Evolutionary conservation across 1,140 invertebrate species (phyloP).

Genomic region (Heliconius melpomene): DNA sequence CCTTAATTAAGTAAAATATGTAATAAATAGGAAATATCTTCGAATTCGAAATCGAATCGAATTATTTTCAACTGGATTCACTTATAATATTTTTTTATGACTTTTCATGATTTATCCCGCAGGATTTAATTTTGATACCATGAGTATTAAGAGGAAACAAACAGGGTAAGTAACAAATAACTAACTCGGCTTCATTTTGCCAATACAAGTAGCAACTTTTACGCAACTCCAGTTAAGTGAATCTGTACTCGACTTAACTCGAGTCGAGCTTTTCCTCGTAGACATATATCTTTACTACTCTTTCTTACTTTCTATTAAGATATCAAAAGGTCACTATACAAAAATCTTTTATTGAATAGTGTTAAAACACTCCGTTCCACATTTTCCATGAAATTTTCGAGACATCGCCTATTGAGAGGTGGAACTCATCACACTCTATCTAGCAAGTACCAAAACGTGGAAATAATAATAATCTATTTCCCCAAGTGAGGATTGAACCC

Average conservation of each 20-base stretch:
- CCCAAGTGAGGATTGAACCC: too few relatives aligned
- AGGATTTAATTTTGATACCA: not conserved
- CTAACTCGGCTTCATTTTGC: not conserved
- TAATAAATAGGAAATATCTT: too few relatives aligned
- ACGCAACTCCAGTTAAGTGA: not conserved
- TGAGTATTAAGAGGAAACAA: not conserved
- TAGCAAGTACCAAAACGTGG: too few relatives aligned
- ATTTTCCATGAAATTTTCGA: too few relatives aligned
- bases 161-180: not conserved
- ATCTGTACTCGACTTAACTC: not conserved
- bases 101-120: too few relatives aligned
- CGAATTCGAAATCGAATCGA: too few relatives aligned
- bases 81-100: too few relatives aligned
- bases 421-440: not conserved
- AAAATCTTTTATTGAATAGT: too few relatives aligned
- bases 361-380: too few relatives aligned
- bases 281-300: not conserved
- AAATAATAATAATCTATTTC: too few relatives aligned
- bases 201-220: not conserved
- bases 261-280: not conserved
- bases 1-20: too few relatives aligned
- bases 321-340: not conserved
- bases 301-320: not conserved
- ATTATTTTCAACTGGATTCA: too few relatives aligned
- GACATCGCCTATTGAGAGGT: not conserved